Base-by-base conservation (phyloP, 2,888 invertebrate species). In the Drosophila subquinaria region DNA sequence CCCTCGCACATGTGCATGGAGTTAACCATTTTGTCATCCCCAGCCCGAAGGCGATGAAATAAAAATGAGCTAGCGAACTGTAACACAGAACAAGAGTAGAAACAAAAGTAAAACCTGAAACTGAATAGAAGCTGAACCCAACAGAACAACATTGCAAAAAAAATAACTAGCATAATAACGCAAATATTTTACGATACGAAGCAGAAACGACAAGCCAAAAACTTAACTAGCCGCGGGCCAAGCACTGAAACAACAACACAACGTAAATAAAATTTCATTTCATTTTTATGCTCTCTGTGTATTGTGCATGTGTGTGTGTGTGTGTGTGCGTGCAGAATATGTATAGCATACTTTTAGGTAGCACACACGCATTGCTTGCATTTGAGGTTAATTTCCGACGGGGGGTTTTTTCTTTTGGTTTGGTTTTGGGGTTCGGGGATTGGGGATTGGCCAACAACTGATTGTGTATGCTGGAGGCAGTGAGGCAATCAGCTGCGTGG, bases 91-190 rank as follows among this genome's bases (percentile, higher is more conserved):
- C 59, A 36, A 30, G 15, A 47, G 40, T 38, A 35, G 30, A 30
- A 33, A 65, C 65, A 42, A 35, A 56, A 62, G 51, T 15, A n/a
- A 6, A 59, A 55, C 43, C 30, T 42, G 36, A 48, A 67, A 42
- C 55, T 36, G 40, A 48, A 56, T 40, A 30, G 59, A 48, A 40
- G 13, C 47, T 15, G 40, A 30, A 63, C 17, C 36, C 17, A 55
- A 47, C 33, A 27, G 33, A 61, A 78, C 23, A 27, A 71, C 63
- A 68, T 67, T 66, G 69, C 63, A 64, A 69, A 77, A 56, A 56
- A 88, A 88, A 86, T 89, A 82, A 88, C 89, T 89, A 82, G 86
- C 80, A 86, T 88, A 86, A 86, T 89, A 89, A 86, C 88, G 86
- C 89, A 86, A 86, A 89, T 88, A 86, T 86, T 86, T 86, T 85